phyloP scores from a whole-genome alignment of 2,797 vertebrate genomes.

The Scleropages formosus region DNA sequence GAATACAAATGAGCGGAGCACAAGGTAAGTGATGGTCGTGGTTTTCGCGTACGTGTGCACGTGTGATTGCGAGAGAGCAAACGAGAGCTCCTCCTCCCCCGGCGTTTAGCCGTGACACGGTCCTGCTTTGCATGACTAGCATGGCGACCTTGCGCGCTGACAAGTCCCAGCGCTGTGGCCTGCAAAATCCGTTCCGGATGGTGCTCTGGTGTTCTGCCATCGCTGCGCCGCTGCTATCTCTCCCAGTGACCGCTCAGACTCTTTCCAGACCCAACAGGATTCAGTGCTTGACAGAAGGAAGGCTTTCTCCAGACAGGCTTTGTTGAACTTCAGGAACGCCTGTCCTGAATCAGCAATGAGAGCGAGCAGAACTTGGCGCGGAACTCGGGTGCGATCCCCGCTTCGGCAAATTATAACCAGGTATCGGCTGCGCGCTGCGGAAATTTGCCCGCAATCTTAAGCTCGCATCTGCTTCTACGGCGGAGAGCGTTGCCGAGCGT shows the following conservation, averaged over 20 bases:
- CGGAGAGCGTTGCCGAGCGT: no score
- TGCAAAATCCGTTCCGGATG: background rate
- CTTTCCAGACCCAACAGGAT: background rate
- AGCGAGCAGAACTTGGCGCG: no score
- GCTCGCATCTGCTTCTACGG: no score
- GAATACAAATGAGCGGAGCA: slow-evolving; percentile 5
- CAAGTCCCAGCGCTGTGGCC: slow-evolving; percentile 45
- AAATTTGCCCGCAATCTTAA: no score
- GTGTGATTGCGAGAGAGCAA: slow-evolving; percentile 14
- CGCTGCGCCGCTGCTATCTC: background rate
- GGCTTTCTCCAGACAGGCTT: background rate
- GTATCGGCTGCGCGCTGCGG: no score
- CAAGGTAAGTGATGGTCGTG: background rate
- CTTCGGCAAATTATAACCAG: background rate
- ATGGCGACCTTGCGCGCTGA: slow-evolving; percentile 53
- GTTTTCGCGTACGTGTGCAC: background rate
- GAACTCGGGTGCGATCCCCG: background rate
- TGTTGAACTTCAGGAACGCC: background rate
- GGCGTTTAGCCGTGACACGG: slow-evolving; percentile 38
- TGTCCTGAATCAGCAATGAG: slow-evolving; percentile 11
- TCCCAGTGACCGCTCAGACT: slow-evolving; percentile 6
- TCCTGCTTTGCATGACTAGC: slow-evolving; percentile 45
- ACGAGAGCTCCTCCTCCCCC: slow-evolving; percentile 14
- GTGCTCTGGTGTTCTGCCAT: background rate
- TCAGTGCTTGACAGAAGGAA: background rate